Evolutionary conservation across 23 tunicate genomes (phyloP), one percentile per base, ranked within the genome.

Genomic region (Clavelina lepadiformis): DNA sequence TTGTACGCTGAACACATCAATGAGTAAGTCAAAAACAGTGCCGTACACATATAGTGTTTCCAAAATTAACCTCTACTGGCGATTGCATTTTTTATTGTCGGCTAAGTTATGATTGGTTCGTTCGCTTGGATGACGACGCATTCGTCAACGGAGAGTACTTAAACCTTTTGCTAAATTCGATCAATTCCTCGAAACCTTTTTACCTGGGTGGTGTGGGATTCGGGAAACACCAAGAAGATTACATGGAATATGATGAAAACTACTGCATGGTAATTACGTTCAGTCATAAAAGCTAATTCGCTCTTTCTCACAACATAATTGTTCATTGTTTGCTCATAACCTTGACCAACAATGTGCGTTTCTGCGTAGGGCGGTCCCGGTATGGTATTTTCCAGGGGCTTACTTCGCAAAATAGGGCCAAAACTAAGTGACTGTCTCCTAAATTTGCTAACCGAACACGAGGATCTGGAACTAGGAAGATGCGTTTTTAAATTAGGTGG

Each of bases 381-480:
- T 7, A 58, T 73, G 34, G 2, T 82, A 6, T 51, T 82, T 13
- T 82, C 91, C 2, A 53, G 68, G 33, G 70, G 25, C 3, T 41
- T 73, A 2, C 59, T 87, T 28, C 51, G 58, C 3, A 37, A 73
- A 37, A 41, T 79, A 37, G 71, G 82, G 0, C 87, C 87, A 2
- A 58, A 67, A 3, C 73, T 87, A 7, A 46, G 69, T 1, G 73
- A 58, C 19, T 87, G 96, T 61, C 50, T 79, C 24, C 51, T 52
- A 8, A 46, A 82, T 22, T 25, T 87, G 55, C 57, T 30, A 31
- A 87, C 96, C 1, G 86, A 80, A 38, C 96, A 87, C 38, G 96
- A 87, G 62, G 96, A 87, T 69, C 73, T 87, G 41, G 96, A 87
- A 49, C 51, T 87, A 5, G 96, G 96, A 58, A 33, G 96, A 28